Percentiles rank a stretch among this genome's conserved stretches.
Conservation (phyloP, 2,113 vertebrate species). For the Gyps fulvus region DNA sequence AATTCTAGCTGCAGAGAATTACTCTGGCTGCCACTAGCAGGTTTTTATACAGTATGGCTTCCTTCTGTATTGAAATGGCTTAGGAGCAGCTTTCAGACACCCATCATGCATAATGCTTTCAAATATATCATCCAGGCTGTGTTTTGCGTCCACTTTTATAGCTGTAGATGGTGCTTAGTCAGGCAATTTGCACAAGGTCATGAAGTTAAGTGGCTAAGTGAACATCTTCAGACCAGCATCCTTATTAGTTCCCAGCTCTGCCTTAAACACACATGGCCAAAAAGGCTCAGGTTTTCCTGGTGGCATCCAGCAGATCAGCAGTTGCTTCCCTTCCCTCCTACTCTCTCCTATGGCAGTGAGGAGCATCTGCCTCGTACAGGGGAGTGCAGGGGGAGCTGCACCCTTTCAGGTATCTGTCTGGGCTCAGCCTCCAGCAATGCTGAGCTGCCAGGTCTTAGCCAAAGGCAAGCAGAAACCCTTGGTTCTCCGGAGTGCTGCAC, state of each 20-base stretch:
- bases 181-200: neutral
- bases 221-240: neutral
- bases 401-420: no score
- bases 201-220: neutral
- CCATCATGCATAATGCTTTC: neutral
- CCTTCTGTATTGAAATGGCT: neutral
- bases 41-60: neutral
- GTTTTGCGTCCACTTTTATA: neutral
- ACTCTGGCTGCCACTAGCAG: neutral
- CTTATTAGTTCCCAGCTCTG: neutral
- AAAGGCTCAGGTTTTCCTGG: neutral
- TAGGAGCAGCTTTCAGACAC: neutral
- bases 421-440: neutral
- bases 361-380: neutral
- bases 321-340: neutral
- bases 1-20: neutral
- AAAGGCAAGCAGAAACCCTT: neutral
- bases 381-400: neutral
- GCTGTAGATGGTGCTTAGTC: neutral
- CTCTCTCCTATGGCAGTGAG: neutral
- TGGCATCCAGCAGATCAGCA: neutral
- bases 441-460: neutral
- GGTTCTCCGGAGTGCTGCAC: neutral
- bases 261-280: neutral
- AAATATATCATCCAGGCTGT: neutral